Base-by-base conservation (phyloP, 2,797 vertebrate genomes). In the Enteromius mattozi region DNA sequence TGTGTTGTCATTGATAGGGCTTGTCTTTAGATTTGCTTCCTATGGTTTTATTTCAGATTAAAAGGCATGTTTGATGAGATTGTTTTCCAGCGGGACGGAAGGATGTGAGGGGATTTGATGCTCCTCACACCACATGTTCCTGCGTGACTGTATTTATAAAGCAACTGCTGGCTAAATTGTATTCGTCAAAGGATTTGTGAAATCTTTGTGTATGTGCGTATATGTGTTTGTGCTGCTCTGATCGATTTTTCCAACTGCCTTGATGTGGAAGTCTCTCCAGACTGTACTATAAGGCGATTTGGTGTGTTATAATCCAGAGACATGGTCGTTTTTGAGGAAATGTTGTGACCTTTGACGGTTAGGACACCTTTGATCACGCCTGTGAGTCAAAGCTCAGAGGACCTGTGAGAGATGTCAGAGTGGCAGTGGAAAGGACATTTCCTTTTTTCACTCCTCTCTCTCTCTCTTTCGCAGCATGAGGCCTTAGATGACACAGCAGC, bases 401-500 rank as follows among this genome's bases (percentile, higher is more conserved):
- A 84, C 78, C 51, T 61, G 2, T 59, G 35, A 76, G 45, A 51
- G 81, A 27, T 56, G 54, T 72, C 66, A 71, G 40, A 70, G 76
- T 72, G 54, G n/a, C 37, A 47, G 40, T 84, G 24, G 37, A 70
- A 72, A 83, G 80, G 79, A 82, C 63, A 75, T 83, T 72, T 80
- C 16, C 66, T 45, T 69, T 33, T 35, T 78, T 65, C 45, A 21
- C 69, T 21, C 71, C 37, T 61, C 81, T 93, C 93, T 88, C 93
- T 88, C 71, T 94, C 97, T 97, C 94, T 94, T 72, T 94, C 96
- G 42, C 85, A 89, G 79, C 96, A 97, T 90, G 97, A 98, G 80
- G 78, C 47, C 79, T 84, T 40, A 70, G 75, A 85, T 83, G 71
- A 88, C 54, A 75, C 33, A 78, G 54, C 54, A 74, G 72, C 35